Evolutionary conservation across 2,797 vertebrate species (phyloP).

Genomic region (Buphagus erythrorhynchus): DNA sequence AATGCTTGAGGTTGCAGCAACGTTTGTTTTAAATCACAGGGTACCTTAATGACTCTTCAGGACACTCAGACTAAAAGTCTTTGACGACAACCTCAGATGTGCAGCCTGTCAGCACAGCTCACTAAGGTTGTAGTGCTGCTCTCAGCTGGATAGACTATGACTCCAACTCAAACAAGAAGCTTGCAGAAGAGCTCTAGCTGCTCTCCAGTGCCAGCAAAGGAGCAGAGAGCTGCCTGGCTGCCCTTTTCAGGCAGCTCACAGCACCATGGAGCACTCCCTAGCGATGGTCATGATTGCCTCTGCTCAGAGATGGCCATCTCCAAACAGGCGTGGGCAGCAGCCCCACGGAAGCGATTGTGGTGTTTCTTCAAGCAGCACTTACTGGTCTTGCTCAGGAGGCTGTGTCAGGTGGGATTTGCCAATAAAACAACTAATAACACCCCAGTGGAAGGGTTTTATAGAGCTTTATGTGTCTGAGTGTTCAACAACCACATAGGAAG

Average conservation of each 20-base stretch:
- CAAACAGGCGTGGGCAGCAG: not conserved
- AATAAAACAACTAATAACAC: not conserved
- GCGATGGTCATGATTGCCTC: not conserved
- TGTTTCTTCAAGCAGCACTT: not conserved
- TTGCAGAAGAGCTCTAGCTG: not conserved
- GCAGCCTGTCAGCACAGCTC: not conserved
- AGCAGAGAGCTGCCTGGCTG: not conserved
- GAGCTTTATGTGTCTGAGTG: not conserved
- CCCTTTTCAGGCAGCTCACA: not conserved
- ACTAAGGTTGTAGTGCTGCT: not conserved
- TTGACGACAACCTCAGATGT: not conserved
- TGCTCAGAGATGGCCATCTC: not conserved
- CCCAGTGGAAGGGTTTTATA: not conserved
- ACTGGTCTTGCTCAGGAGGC: not conserved
- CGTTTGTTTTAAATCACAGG: not conserved
- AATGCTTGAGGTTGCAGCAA: not conserved
- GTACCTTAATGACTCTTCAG: not conserved
- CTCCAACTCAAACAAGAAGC: not conserved
- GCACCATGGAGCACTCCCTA: not conserved
- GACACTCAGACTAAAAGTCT: not conserved
- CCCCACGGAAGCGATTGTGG: accelerated
- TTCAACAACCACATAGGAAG: not conserved
- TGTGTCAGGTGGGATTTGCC: not conserved
- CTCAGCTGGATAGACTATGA: not conserved
- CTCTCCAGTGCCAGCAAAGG: not conserved